Percentiles rank a stretch among this genome's conserved stretches.
phyloP scores from a whole-genome alignment of 2,888 invertebrate genomes.

The Agriotes lineatus region DNA sequence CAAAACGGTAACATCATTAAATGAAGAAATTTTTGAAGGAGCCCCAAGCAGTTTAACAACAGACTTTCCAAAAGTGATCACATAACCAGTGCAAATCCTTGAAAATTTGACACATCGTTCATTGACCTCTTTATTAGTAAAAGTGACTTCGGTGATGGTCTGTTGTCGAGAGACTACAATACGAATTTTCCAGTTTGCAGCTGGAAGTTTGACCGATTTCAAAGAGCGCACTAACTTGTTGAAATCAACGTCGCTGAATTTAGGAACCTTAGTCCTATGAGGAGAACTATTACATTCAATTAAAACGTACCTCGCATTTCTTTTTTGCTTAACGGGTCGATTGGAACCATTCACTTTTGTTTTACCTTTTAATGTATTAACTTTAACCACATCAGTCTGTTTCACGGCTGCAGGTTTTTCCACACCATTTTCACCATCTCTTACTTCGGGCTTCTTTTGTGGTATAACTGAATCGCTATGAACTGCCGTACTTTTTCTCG shows the following conservation, averaged over 20 bases:
- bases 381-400: not conserved
- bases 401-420: not conserved
- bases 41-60: conserved; percentile 63
- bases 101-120: conserved; percentile 42
- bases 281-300: conserved; percentile 13
- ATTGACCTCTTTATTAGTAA: conserved; percentile 39
- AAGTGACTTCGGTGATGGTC: conserved; percentile 40
- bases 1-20: conserved; percentile 62
- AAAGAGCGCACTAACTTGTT: conserved; percentile 41
- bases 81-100: conserved; percentile 18
- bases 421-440: not conserved
- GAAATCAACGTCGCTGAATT: conserved; percentile 28
- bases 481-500: not conserved
- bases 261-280: conserved; percentile 3
- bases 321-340: not conserved
- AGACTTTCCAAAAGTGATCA: conserved; percentile 34
- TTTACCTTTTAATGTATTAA: not conserved
- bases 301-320: conserved; percentile 6
- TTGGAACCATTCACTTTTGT: conserved; percentile 2
- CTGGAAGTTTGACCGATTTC: conserved; percentile 38
- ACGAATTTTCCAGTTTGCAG: conserved; percentile 41
- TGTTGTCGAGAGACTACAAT: conserved; percentile 37
- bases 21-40: conserved; percentile 59
- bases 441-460: not conserved
- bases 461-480: not conserved